Evolutionary conservation across 2,113 vertebrate species (phyloP).

Genomic region (Pteropus alecto): DNA sequence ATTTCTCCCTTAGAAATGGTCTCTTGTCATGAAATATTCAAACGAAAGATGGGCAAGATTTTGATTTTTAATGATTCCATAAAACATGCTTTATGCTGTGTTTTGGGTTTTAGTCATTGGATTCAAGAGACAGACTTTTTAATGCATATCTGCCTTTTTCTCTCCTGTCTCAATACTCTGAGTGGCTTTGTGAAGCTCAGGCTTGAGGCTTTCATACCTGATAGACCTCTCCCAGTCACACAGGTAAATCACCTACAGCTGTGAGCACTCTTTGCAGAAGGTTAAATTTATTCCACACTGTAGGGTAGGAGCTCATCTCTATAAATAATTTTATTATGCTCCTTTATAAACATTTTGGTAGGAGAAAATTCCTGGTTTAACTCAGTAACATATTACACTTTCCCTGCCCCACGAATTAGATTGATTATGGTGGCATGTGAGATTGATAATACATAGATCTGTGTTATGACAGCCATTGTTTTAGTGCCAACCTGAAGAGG

Average conservation of each 20-base stretch:
- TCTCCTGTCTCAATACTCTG: not conserved
- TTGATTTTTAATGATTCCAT: constrained; percentile 66
- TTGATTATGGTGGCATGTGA: constrained; percentile 89
- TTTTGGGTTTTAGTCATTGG: not conserved
- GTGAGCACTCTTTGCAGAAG: constrained; percentile 59
- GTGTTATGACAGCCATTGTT: constrained; percentile 95
- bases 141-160: not conserved
- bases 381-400: constrained; percentile 84
- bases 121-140: constrained; percentile 8
- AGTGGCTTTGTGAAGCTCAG: constrained; percentile 47
- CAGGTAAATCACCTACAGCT: constrained; percentile 77
- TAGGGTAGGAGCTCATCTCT: constrained; percentile 62
- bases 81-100: constrained; percentile 18
- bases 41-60: constrained; percentile 39
- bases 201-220: constrained; percentile 7
- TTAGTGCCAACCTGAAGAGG: constrained; percentile 87
- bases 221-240: constrained; percentile 36
- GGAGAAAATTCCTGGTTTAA: constrained; percentile 86
- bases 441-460: constrained; percentile 92
- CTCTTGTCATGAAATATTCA: constrained; percentile 71
- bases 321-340: constrained; percentile 83
- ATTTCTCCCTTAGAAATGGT: constrained; percentile 30
- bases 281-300: constrained; percentile 79
- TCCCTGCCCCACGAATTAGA: constrained; percentile 87
- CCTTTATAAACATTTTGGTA: constrained; percentile 83